Conservation (phyloP, 2,888 invertebrate species). For the Pasiphila rectangulata region DNA sequence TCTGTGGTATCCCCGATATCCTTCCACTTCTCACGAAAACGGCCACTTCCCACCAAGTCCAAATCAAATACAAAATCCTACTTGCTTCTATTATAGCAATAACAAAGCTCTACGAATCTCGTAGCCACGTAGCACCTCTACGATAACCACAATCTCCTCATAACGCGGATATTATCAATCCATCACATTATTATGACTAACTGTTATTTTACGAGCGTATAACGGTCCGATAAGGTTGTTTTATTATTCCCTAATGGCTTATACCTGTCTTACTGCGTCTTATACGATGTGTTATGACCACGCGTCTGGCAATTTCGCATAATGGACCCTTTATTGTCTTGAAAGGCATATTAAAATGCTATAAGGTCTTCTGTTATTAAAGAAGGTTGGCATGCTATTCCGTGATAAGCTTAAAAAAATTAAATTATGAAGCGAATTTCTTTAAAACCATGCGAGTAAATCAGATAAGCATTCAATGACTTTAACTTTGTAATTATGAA, state of each 20-base stretch:
- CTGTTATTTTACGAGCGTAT: constrained; percentile 79
- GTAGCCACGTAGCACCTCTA: constrained; percentile 30
- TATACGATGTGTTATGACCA: constrained; percentile 71
- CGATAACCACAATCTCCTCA: constrained; percentile 46
- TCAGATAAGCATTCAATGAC: no score
- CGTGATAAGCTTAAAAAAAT: neutral
- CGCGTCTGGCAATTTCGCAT: constrained; percentile 72
- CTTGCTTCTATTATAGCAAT: neutral
- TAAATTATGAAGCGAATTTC: no score
- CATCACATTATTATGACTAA: constrained; percentile 78
- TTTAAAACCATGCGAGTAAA: no score
- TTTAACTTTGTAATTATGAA: no score
- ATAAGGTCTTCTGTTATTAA: constrained; percentile 35
- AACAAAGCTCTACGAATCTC: constrained; percentile 5
- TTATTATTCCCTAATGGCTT: constrained; percentile 79
- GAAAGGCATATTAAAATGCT: constrained; percentile 49
- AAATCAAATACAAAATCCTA: no score
- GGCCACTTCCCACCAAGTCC: no score
- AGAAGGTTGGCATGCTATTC: constrained; percentile 3
- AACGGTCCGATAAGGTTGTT: constrained; percentile 78
- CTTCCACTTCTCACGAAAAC: no score
- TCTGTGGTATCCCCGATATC: no score
- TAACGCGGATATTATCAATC: constrained; percentile 75
- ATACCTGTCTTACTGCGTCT: constrained; percentile 75
- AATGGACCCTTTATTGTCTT: constrained; percentile 70